Conservation (phyloP, 2,113 vertebrate species). For the Rhabdomys dilectus region DNA sequence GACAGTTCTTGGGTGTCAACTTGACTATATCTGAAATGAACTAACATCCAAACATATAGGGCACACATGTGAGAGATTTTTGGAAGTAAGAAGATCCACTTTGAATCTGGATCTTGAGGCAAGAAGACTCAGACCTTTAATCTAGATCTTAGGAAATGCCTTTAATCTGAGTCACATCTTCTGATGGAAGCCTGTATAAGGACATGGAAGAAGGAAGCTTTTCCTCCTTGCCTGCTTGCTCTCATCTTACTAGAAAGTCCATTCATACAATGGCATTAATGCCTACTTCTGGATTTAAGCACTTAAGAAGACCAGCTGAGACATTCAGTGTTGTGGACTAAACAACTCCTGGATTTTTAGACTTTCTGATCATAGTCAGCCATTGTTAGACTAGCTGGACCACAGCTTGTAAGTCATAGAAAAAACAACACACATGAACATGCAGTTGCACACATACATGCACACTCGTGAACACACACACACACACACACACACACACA, state of each 20-base stretch:
- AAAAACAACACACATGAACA: too few relatives aligned
- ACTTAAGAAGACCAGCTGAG: background rate
- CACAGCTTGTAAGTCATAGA: background rate
- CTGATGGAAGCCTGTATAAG: background rate
- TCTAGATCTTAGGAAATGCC: background rate
- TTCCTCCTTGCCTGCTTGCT: background rate
- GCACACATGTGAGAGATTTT: background rate
- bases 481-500: too few relatives aligned
- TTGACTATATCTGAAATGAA: background rate
- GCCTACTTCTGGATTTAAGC: background rate
- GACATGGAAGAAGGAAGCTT: background rate
- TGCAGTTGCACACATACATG: too few relatives aligned
- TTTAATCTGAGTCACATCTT: background rate
- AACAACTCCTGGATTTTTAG: background rate
- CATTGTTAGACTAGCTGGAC: background rate
- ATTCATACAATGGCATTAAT: background rate
- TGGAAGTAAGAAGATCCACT: background rate
- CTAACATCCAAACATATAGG: background rate
- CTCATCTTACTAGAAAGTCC: background rate
- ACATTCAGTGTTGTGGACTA: background rate
- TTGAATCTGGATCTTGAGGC: background rate
- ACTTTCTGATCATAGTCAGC: background rate
- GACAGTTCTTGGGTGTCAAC: background rate
- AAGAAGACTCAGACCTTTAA: background rate
- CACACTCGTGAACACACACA: too few relatives aligned